Evolutionary conservation across 2,113 vertebrate genomes (phyloP).

Genomic region (Leucoraja erinaceus): DNA sequence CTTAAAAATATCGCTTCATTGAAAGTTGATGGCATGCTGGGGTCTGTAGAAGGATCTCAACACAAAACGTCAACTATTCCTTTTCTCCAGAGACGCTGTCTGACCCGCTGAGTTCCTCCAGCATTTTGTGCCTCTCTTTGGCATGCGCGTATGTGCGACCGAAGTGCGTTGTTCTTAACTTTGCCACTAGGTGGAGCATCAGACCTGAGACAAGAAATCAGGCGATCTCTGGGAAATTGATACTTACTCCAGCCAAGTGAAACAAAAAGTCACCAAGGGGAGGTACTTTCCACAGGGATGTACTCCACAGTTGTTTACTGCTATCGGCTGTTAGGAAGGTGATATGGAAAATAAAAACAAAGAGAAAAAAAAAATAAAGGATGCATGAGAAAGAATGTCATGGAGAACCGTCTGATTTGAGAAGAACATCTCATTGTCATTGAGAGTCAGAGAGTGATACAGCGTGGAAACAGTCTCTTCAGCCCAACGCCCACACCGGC

Average conservation of each 20-base stretch:
- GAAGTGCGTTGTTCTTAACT: background rate
- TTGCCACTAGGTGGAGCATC: constrained; percentile 12
- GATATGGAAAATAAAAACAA: background rate
- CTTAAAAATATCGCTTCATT: too few relatives aligned
- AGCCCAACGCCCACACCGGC: too few relatives aligned
- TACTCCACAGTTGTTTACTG: background rate
- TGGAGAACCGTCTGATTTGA: background rate
- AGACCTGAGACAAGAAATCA: background rate
- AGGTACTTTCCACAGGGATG: too few relatives aligned
- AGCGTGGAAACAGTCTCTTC: too few relatives aligned
- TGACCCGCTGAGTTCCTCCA: too few relatives aligned
- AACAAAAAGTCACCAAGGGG: background rate
- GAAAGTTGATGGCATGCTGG: too few relatives aligned
- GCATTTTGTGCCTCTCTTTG: background rate
- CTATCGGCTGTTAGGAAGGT: background rate
- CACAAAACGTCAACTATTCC: too few relatives aligned
- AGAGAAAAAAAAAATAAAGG: background rate
- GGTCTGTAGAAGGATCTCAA: too few relatives aligned
- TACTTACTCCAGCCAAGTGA: background rate
- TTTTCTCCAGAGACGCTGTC: too few relatives aligned
- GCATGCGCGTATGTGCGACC: too few relatives aligned
- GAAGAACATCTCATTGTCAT: too few relatives aligned
- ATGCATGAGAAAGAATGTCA: background rate
- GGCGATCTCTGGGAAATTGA: background rate
- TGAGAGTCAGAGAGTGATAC: too few relatives aligned